phyloP scores from a whole-genome alignment of 2,113 vertebrate species.

The Crotalus viridis region DNA sequence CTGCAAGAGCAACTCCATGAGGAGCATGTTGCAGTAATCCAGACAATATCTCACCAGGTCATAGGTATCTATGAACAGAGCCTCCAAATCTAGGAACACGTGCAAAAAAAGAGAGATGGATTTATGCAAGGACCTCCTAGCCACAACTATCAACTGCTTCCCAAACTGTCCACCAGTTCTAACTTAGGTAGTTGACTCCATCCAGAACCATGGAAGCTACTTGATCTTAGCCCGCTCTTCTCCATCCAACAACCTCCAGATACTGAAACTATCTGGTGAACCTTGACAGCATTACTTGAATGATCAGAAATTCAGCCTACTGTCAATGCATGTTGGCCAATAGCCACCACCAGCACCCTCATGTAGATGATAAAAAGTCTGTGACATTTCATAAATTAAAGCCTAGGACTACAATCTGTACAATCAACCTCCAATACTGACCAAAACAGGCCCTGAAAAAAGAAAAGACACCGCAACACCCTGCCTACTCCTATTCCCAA shows the following conservation, averaged over 20 bases:
- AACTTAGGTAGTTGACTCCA: background rate
- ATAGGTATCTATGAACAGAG: background rate
- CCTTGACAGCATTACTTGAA: background rate
- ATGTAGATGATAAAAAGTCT: background rate
- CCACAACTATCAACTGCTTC: background rate
- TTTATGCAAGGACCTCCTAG: background rate
- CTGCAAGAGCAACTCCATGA: background rate
- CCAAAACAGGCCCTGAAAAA: background rate
- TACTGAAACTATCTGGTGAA: background rate
- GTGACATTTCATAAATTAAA: background rate
- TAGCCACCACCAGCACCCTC: background rate
- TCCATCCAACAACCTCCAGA: background rate
- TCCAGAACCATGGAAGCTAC: background rate
- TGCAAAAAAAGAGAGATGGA: background rate
- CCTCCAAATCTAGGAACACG: background rate
- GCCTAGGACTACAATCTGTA: background rate
- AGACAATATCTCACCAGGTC: background rate
- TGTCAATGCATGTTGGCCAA: background rate
- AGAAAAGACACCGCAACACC: background rate
- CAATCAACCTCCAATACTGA: background rate
- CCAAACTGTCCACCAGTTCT: background rate
- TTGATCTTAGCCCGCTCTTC: background rate
- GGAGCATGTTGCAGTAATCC: background rate
- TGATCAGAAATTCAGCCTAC: background rate
- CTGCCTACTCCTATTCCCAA: background rate